phyloP scores from a whole-genome alignment of 2,797 vertebrate genomes.

The Gobionotothen gibberifrons region DNA sequence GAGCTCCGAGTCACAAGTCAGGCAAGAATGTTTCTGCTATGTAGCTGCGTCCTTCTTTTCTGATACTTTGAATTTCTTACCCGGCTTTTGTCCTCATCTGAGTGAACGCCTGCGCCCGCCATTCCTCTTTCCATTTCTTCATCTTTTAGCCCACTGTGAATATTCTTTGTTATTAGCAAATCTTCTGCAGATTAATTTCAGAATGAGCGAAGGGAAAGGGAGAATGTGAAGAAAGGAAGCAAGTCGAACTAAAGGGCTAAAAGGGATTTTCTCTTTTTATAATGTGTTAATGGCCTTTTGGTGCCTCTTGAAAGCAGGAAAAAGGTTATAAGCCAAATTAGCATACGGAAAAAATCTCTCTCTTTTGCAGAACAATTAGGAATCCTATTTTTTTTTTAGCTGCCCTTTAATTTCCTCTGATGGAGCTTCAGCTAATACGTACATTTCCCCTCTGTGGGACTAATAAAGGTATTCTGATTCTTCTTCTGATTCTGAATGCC shows the following conservation, averaged over 20 bases:
- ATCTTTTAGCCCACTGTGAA: conserved; percentile 67
- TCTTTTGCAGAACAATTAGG: conserved; percentile 64
- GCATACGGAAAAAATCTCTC: conserved; percentile 73
- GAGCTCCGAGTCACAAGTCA: conserved; percentile 42
- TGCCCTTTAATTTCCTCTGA: conserved; percentile 68
- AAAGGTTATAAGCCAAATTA: conserved; percentile 81
- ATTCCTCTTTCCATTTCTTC: conserved; percentile 47
- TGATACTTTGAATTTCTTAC: conserved; percentile 40
- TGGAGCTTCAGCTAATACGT: conserved; percentile 45
- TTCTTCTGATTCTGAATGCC: conserved; percentile 40
- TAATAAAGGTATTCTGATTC: too few species aligned
- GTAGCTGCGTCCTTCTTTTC: conserved; percentile 40
- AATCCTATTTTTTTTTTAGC: conserved; percentile 66
- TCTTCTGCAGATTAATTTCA: conserved; percentile 83
- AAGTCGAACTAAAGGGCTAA: conserved; percentile 65
- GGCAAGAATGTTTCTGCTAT: conserved; percentile 49
- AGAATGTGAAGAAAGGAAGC: conserved; percentile 67
- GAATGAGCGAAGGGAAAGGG: conserved; percentile 56
- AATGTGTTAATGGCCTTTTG: conserved; percentile 79
- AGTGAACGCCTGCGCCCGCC: conserved; percentile 49
- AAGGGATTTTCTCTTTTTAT: conserved; percentile 77
- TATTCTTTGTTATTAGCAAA: conserved; percentile 79
- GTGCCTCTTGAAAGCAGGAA: conserved; percentile 63
- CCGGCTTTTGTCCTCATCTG: conserved; percentile 56
- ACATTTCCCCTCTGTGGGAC: too few species aligned